A percentile compares a stretch with the other conserved stretches of the same genome.
Conservation (phyloP, 2,113 vertebrate species). For the Lagopus leucura region DNA sequence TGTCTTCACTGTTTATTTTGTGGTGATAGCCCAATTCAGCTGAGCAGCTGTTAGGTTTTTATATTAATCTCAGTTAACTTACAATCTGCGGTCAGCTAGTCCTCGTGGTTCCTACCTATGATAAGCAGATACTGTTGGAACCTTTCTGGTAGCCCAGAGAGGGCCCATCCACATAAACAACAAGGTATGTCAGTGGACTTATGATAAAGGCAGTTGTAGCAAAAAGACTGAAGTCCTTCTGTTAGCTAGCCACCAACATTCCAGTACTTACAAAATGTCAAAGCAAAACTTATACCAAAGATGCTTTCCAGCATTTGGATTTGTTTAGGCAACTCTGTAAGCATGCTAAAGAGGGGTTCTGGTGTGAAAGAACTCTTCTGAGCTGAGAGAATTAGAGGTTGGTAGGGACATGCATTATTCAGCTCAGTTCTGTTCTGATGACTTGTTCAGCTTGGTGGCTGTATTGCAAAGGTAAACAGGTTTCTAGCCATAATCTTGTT, state of each 20-base stretch:
- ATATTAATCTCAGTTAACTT: neutral
- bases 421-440: slow-evolving; percentile 18
- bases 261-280: neutral
- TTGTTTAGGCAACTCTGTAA: neutral
- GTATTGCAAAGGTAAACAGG: slow-evolving; percentile 49
- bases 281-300: neutral
- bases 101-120: slow-evolving; percentile 48
- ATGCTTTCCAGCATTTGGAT: neutral
- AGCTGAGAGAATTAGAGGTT: neutral
- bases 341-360: neutral
- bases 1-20: neutral
- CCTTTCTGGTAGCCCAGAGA: neutral
- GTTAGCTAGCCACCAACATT: fast-evolving
- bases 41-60: neutral
- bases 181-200: neutral
- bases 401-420: neutral
- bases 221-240: neutral
- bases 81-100: slow-evolving; percentile 57
- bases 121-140: slow-evolving; percentile 34
- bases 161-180: neutral
- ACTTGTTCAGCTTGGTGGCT: neutral
- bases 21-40: neutral
- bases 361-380: neutral
- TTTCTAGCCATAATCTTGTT: slow-evolving; percentile 40
- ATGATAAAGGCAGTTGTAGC: neutral